Base-by-base conservation (phyloP, 2,888 invertebrate genomes). In the Noctua janthina region DNA sequence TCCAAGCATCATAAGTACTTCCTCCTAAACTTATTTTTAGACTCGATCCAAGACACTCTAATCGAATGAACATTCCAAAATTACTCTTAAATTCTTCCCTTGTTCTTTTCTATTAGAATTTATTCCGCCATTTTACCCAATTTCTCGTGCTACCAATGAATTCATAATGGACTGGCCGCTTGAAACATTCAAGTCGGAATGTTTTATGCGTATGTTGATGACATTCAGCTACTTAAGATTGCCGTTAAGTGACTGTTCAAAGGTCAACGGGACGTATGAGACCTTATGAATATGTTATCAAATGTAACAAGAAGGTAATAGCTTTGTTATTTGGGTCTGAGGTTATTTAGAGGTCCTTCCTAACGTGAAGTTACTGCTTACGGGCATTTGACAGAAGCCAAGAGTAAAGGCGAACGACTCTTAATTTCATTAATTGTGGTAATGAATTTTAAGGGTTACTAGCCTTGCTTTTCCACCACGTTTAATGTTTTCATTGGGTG, bases 141-240 rank as follows among this genome's bases (percentile, higher is more conserved):
- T 83, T 77, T 77, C 77, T 39, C 67, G 66, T 43, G 62, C 43
- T 54, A 43, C 49, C 71, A n/a, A 77, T 84, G 87, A 83, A 84
- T 84, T 83, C 77, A 39, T 83, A 87, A 84, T 87, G 71, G 54
- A 74, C 8, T 71, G 82, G 83, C 78, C 84, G 62, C 71, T 71
- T 72, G 15, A 39, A 77, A 78, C 51, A 68, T 84, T 69, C 11
- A 35, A 54, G 46, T 23, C 15, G 8, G 15, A 56, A 67, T 86
- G 62, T 83, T 86, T 81, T 76, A 86, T 73, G 46, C 64, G 56
- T 68, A 77, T 17, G 8, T 76, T 51, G 86, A 71, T 54, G 73
- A 76, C 67, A 51, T 83, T 39, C 39, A 68, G 43, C 29, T 49
- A 82, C 54, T 72, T 64, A 69, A 77, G 87, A 87, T 87, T 87